A percentile compares a stretch with the other conserved stretches of the same genome.
Conservation (phyloP, 2,113 vertebrate species). For the Harpagus bidentatus region DNA sequence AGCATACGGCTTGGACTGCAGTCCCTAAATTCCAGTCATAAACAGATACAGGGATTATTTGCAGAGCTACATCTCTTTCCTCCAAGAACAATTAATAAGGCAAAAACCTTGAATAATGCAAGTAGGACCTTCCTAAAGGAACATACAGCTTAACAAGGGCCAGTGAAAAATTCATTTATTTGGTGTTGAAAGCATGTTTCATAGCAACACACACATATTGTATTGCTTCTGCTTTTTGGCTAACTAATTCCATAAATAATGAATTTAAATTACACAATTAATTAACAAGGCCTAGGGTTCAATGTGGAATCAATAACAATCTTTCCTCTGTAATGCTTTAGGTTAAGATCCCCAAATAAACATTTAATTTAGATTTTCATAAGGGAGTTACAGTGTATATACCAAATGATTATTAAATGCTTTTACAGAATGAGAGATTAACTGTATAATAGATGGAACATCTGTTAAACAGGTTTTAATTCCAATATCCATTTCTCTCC, state of each 20-base stretch:
- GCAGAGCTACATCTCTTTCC: slow-evolving; percentile 8
- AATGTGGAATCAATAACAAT: slow-evolving; percentile 33
- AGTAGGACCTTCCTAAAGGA: slow-evolving; percentile 15
- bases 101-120: slow-evolving; percentile 40
- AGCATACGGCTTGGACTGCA: not conserved
- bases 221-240: not conserved
- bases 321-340: slow-evolving; percentile 8
- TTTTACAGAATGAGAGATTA: slow-evolving; percentile 24
- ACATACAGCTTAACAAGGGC: not conserved
- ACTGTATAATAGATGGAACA: not conserved
- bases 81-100: slow-evolving; percentile 42
- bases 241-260: slow-evolving; percentile 57
- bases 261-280: slow-evolving; percentile 52
- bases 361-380: slow-evolving; percentile 31
- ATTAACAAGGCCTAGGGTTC: not conserved
- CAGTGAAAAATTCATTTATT: slow-evolving; percentile 26
- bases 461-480: slow-evolving; percentile 1
- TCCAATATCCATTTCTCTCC: not conserved
- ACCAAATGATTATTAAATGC: not conserved
- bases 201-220: not conserved
- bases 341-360: slow-evolving; percentile 27
- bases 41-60: slow-evolving; percentile 15
- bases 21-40: slow-evolving; percentile 14
- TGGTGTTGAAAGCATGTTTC: not conserved
- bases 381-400: not conserved